A percentile compares a stretch with the other conserved stretches of the same genome.
These are phyloP conservation scores for Cynodonichthys magdalenae DNA, from an alignment of 2,797 vertebrate species.

Conservation along the genomic window DNA sequence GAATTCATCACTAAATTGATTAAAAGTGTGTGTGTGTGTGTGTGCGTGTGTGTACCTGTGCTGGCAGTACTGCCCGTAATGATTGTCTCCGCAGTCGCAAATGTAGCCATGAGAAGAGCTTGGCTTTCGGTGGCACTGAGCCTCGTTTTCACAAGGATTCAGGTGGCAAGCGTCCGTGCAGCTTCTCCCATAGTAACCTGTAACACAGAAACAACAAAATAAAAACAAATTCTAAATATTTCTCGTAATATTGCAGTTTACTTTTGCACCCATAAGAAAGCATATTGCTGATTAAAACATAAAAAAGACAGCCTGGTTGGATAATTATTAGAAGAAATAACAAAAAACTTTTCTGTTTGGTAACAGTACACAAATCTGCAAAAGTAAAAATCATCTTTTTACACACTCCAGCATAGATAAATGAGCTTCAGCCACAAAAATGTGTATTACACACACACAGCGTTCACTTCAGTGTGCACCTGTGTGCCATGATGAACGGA, in stretches of 20 bases:
- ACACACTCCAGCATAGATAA: slow-evolving; percentile 14
- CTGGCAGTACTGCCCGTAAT: slow-evolving; percentile 96
- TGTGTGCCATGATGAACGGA: slow-evolving; percentile 8
- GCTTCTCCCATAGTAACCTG: slow-evolving; percentile 92
- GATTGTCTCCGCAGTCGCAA: slow-evolving; percentile 92
- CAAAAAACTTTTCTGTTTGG: slow-evolving; percentile 4
- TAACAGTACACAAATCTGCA: slow-evolving; percentile 1
- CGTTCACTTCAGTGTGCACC: slow-evolving; percentile 12
- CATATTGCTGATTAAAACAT: neutral
- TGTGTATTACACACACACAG: slow-evolving; percentile 1
- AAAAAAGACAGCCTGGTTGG: neutral
- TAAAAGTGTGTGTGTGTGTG: slow-evolving; percentile 21
- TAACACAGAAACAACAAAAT: neutral
- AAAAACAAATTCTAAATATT: neutral
- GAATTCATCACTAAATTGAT: slow-evolving; percentile 4
- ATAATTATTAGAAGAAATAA: slow-evolving; percentile 7
- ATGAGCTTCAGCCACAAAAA: slow-evolving; percentile 17
- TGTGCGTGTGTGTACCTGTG: slow-evolving; percentile 83
- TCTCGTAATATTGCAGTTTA: neutral
- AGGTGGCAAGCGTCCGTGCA: slow-evolving; percentile 93
- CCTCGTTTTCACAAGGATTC: slow-evolving; percentile 97
- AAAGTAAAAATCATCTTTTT: slow-evolving; percentile 8
- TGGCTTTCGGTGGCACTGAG: slow-evolving; percentile 88
- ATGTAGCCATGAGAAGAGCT: slow-evolving; percentile 88
- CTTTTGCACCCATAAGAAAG: neutral